Percentiles rank a stretch among this genome's conserved stretches.
Evolutionary conservation across 1,140 invertebrate species (phyloP).

Genomic region (Nomia melanderi): DNA sequence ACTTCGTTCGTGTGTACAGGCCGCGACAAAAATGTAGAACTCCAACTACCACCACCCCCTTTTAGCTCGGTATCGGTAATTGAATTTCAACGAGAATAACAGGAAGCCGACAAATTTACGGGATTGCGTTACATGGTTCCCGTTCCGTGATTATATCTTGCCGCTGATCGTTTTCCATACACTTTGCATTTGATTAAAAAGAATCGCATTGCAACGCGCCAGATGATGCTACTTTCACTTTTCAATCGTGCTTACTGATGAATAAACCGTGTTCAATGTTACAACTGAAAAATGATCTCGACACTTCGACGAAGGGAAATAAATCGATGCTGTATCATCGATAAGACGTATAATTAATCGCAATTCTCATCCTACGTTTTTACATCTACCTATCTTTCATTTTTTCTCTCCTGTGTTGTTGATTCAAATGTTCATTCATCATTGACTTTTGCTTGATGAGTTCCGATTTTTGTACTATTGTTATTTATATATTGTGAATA

Average conservation of each 20-base stretch:
- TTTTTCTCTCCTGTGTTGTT: too few species aligned
- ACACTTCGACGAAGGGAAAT: not conserved
- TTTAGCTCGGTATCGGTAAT: conserved; percentile 42
- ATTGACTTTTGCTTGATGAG: too few species aligned
- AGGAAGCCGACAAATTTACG: conserved; percentile 61
- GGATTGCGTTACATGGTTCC: conserved; percentile 58
- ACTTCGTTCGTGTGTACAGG: conserved; percentile 33
- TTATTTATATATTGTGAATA: too few species aligned
- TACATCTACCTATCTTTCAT: too few species aligned
- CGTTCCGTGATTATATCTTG: conserved; percentile 56
- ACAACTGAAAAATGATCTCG: not conserved
- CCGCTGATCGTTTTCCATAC: conserved; percentile 46
- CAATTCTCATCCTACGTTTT: too few species aligned
- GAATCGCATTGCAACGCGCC: conserved; percentile 12
- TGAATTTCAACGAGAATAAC: conserved; percentile 64
- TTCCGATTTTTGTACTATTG: too few species aligned
- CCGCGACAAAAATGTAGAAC: conserved; percentile 51
- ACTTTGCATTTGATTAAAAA: conserved; percentile 59
- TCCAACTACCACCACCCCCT: not conserved
- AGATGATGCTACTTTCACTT: conserved; percentile 33
- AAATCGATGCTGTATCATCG: too few species aligned
- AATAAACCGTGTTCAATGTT: not conserved
- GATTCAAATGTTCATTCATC: too few species aligned
- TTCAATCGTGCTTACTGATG: not conserved
- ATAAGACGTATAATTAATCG: too few species aligned